These are phyloP conservation scores for Beaufortia kweichowensis DNA, from an alignment of 2,113 vertebrate species.

Conservation along the genomic window DNA sequence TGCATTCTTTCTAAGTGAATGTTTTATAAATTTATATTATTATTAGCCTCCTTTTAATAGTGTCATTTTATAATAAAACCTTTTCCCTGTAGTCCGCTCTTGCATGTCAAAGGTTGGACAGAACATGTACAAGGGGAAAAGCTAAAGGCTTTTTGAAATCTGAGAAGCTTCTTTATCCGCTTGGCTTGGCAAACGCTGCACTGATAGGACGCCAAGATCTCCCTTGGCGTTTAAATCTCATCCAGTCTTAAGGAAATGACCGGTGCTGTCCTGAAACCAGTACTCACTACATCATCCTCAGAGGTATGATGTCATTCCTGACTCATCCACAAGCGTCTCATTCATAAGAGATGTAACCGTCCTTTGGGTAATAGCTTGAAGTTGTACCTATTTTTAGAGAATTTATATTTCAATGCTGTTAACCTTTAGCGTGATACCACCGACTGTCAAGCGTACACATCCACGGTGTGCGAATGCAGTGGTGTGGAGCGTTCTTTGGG, in stretches of 20 bases:
- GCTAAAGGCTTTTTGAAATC: slow-evolving; percentile 2
- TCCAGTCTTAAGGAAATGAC: slow-evolving; percentile 19
- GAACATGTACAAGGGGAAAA: background rate
- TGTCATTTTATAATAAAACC: background rate
- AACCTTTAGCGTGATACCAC: background rate
- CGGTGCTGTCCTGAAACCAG: background rate
- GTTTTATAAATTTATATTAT: too few relatives aligned
- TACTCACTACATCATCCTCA: background rate
- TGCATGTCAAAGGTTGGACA: background rate
- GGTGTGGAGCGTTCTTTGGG: background rate
- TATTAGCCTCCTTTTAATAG: too few relatives aligned
- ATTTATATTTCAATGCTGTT: slow-evolving; percentile 7
- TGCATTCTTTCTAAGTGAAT: too few relatives aligned
- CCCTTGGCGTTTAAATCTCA: slow-evolving; percentile 3
- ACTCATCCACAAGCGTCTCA: background rate
- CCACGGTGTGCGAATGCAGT: background rate
- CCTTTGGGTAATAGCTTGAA: slow-evolving; percentile 11
- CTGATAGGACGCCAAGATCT: slow-evolving; percentile 12
- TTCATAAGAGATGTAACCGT: slow-evolving; percentile 6
- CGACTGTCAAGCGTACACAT: background rate
- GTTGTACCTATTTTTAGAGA: background rate
- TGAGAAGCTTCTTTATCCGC: slow-evolving; percentile 2
- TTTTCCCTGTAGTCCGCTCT: background rate
- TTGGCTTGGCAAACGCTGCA: slow-evolving; percentile 8
- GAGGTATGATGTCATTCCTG: slow-evolving; percentile 16